Evolutionary conservation across 1,140 invertebrate species (phyloP), one percentile per base, ranked within the genome.

Genomic region (Thalassaphorura encarpata): DNA sequence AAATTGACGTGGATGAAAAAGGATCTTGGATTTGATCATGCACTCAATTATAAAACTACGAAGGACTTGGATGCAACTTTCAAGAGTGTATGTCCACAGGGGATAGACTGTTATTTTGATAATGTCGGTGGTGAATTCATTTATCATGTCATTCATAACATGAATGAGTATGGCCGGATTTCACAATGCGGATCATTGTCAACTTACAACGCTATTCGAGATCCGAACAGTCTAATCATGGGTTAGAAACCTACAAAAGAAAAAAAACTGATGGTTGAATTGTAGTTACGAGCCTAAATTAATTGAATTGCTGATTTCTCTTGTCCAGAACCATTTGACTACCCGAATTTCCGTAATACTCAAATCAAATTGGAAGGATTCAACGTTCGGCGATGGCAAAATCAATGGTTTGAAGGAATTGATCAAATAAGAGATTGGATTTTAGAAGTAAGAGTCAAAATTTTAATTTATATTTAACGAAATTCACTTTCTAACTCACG

Each of bases 31-130:
- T 84, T 85, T 67, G 81, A 87, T 68, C 64, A 70, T 57, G 81
- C 76, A 1, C 80, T 79, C 54, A 86, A 87, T 70, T 87, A 87
- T 66, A 86, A 85, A 70, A 80, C 69, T 0, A 69, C 70, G 13
- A 67, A 82, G 55, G 50, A 48, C 26, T 19, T 84, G 31, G 67
- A 66, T 5, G 50, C 70, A 33, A 74, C 71, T 33, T 69, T 86
- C n/a, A 78, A 73, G 62, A 71, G 80, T 68, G 72, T 70, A 26
- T 82, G 81, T n/a, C 81, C 82, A 0, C 71, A 82, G 15, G 81
- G 80, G 29, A 69, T 85, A 1, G 81, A 85, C 62, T 81, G 80
- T 59, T 85, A 84, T 64, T 85, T 85, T 70, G 83, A 85, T 65
- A 85, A 85, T 70, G 83, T 76, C 24, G 74, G 73, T 21, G 74